Base-by-base conservation (phyloP, 2,888 invertebrate species). In the Cryptus armator region DNA sequence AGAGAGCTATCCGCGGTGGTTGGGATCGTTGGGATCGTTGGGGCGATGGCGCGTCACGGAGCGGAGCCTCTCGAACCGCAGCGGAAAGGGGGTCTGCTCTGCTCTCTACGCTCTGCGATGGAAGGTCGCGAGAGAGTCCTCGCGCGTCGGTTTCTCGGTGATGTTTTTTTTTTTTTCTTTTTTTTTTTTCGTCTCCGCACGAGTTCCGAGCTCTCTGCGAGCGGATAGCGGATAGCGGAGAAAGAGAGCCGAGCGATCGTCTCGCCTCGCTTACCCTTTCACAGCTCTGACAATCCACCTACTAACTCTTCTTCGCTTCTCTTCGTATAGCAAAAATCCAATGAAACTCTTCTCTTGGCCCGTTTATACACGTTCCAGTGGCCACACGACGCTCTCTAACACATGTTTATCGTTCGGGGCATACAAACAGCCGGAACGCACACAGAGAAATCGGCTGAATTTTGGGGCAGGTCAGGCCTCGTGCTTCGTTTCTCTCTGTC, bases 391-490 rank as follows among this genome's bases (percentile, higher is more conserved):
- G 14, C 14, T 48, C 48, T 12, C 62, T 14, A 29, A 24, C 62
- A 62, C 62, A 62, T 14, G 62, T 12, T 32, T 12, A 7, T 14
- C 12, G n/a, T 14, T 6, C 29, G 12, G 24, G 32, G n/a, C 43
- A 29, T 67, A 24, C 46, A 51, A 46, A 53, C 62, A 46, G 66
- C 64, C 37, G 37, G 37, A 37, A 75, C 53, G 70, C 68, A 76
- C 66, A 70, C 68, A n/a, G 72, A n/a, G 70, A 81, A 68, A 80
- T 76, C 80, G 66, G 62, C 82, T 82, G 80, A 85, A 87, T 87
- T 86, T 87, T 87, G 87, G 84, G 87, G 87, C 87, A 87, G 87
- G 87, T 87, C 87, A 87, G 85, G 86, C 79, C 84, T 62, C 80
- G 32, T n/a, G 64, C 64, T 72, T 43, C 64, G 32, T 16, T n/a